Evolutionary conservation across 2,888 invertebrate genomes (phyloP).

Genomic region (Aspidiotus rigidus): DNA sequence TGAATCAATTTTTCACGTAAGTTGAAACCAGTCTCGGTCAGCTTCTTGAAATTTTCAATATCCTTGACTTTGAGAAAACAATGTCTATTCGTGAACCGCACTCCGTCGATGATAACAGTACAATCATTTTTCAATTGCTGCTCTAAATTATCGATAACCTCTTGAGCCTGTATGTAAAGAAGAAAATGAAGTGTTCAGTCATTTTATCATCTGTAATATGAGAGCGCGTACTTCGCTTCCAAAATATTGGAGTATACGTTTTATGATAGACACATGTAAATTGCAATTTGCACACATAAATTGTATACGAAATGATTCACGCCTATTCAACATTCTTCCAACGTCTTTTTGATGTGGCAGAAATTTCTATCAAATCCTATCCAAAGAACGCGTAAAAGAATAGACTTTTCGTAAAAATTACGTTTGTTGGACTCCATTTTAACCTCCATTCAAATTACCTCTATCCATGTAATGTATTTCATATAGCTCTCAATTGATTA

Average conservation of each 20-base stretch:
- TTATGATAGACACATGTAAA: background rate
- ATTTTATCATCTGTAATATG: background rate
- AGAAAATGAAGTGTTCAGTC: no score
- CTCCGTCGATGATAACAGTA: constrained; percentile 7
- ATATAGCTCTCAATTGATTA: no score
- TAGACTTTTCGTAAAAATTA: no score
- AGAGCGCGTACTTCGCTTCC: background rate
- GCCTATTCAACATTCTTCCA: no score
- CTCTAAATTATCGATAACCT: constrained; percentile 27
- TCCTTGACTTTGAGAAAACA: constrained; percentile 16
- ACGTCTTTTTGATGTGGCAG: no score
- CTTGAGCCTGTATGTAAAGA: constrained; percentile 1
- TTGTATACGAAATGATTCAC: no score
- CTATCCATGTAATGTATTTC: no score
- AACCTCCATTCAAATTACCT: no score
- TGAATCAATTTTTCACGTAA: constrained; percentile 38
- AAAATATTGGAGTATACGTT: background rate
- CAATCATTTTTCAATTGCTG: constrained; percentile 19
- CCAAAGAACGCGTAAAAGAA: no score
- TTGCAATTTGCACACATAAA: background rate
- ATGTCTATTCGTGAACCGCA: constrained; percentile 16
- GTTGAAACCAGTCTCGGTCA: constrained; percentile 9
- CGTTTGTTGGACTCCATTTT: no score
- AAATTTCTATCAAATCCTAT: no score
- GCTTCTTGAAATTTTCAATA: constrained; percentile 9